Percentiles rank a stretch among this genome's conserved stretches.
Conservation (phyloP, 2,113 vertebrate genomes). For the Datnioides undecimradiatus region DNA sequence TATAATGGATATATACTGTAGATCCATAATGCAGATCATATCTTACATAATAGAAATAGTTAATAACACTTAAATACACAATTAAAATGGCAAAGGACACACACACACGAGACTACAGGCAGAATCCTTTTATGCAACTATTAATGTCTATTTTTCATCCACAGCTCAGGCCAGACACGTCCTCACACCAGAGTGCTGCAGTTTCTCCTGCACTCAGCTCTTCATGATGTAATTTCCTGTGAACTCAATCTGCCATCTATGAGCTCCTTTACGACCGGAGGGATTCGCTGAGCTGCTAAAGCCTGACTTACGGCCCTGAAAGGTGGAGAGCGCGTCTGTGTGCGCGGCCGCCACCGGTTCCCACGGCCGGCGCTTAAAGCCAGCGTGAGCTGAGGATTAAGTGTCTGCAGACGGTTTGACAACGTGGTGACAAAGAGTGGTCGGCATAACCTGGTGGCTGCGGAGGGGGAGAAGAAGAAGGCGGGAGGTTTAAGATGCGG, state of each 20-base stretch:
- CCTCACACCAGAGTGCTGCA: background rate
- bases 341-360: constrained; percentile 24
- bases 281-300: constrained; percentile 48
- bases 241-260: constrained; percentile 40
- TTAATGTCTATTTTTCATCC: background rate
- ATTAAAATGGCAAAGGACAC: background rate
- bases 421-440: constrained; percentile 1
- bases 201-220: background rate
- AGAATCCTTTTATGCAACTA: background rate
- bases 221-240: constrained; percentile 17
- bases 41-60: constrained; percentile 61
- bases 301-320: constrained; percentile 39
- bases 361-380: constrained; percentile 23
- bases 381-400: constrained; percentile 47
- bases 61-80: constrained; percentile 1
- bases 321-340: constrained; percentile 21
- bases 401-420: constrained; percentile 27
- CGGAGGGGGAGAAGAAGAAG: background rate
- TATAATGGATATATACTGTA: constrained; percentile 35
- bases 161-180: background rate
- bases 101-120: background rate
- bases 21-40: constrained; percentile 38
- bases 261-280: constrained; percentile 34
- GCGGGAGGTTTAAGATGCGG: background rate
- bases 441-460: background rate